Evolutionary conservation across 2,797 vertebrate genomes (phyloP).

Genomic region (Sus cebifrons): DNA sequence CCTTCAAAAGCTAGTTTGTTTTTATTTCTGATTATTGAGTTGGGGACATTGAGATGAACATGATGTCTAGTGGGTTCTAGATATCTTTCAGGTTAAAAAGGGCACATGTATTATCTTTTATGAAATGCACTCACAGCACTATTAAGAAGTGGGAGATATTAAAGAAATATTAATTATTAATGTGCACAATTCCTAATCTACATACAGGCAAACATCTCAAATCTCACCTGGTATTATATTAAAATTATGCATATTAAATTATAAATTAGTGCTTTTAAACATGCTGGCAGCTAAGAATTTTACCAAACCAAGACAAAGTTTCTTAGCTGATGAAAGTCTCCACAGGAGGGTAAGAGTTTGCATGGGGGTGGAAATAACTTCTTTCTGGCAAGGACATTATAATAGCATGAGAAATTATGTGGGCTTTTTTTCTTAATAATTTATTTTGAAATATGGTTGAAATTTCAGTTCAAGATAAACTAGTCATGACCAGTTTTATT

Average conservation of each 20-base stretch:
- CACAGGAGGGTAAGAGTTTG: neutral
- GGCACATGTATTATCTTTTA: neutral
- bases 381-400: neutral
- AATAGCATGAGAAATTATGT: neutral
- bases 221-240: neutral
- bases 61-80: neutral
- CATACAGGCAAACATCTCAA: neutral
- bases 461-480: constrained; percentile 58
- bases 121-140: neutral
- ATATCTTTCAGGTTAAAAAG: constrained; percentile 29
- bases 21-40: constrained; percentile 4
- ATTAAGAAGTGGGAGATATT: neutral
- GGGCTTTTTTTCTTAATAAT: neutral
- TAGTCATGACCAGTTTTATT: neutral
- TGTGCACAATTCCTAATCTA: neutral
- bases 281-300: neutral
- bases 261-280: constrained; percentile 35
- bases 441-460: constrained; percentile 22
- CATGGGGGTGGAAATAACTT: neutral
- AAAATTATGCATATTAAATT: neutral
- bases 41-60: constrained; percentile 39
- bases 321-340: neutral
- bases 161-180: neutral
- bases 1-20: constrained; percentile 44
- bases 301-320: neutral